Conservation (phyloP, 2,888 invertebrate species). For the Thereva nobilitata region DNA sequence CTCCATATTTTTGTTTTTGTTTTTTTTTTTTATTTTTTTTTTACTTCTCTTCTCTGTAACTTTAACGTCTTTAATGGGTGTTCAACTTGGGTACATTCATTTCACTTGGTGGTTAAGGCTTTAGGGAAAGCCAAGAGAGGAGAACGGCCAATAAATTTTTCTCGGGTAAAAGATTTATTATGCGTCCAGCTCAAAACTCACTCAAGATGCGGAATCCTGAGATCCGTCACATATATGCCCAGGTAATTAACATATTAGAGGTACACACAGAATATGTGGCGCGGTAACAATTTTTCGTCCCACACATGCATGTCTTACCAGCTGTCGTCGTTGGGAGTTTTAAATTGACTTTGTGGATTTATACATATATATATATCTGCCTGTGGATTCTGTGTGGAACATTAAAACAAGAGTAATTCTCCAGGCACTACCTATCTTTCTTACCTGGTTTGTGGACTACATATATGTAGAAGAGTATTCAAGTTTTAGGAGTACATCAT, state of each 20-base stretch:
- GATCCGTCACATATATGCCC: slow-evolving; percentile 35
- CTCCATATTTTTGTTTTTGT: background rate
- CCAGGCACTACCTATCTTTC: too few relatives aligned
- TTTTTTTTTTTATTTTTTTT: background rate
- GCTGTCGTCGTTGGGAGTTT: slow-evolving; percentile 28
- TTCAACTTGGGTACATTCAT: slow-evolving; percentile 23
- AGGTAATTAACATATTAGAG: slow-evolving; percentile 47
- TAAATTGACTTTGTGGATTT: slow-evolving; percentile 25
- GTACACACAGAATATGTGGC: slow-evolving; percentile 45
- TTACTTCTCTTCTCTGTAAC: background rate
- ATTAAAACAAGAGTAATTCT: too few relatives aligned
- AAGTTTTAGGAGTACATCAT: too few relatives aligned
- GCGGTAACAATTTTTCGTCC: slow-evolving; percentile 44
- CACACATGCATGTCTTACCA: slow-evolving; percentile 42
- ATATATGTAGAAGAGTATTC: too few relatives aligned
- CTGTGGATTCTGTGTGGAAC: too few relatives aligned
- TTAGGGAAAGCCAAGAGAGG: background rate
- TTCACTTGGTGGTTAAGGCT: slow-evolving; percentile 7
- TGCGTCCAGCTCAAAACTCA: slow-evolving; percentile 38
- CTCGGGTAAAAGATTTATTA: slow-evolving; percentile 37
- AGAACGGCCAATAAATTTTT: slow-evolving; percentile 38
- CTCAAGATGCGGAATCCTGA: slow-evolving; percentile 38
- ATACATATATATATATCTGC: slow-evolving; percentile 9
- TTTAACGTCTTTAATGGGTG: slow-evolving; percentile 19
- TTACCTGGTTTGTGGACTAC: too few relatives aligned